phyloP scores from a whole-genome alignment of 2,113 vertebrate genomes.

The Capreolus pygargus region DNA sequence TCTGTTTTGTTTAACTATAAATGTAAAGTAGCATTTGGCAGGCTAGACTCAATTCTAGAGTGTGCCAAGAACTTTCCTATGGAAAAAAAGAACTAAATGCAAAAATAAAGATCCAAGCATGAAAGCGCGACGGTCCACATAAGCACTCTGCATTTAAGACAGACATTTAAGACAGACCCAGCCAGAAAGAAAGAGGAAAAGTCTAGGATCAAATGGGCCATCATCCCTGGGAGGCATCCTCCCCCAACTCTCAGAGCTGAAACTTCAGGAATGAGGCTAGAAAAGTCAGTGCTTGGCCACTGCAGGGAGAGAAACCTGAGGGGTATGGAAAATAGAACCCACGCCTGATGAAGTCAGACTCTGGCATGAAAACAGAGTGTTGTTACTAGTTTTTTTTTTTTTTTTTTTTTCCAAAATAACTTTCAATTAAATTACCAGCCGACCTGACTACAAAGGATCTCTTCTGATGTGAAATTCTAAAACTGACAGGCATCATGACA shows the following conservation, averaged over 20 bases:
- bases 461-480: conserved; percentile 49
- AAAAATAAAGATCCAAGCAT: conserved; percentile 26
- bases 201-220: neutral
- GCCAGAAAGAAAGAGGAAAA: neutral
- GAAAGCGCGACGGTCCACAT: neutral
- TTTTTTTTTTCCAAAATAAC: conserved; percentile 45
- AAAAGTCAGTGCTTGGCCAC: neutral
- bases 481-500: conserved; percentile 54
- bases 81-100: conserved; percentile 27
- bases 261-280: neutral
- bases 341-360: conserved; percentile 48
- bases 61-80: conserved; percentile 28
- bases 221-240: neutral
- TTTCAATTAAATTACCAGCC: conserved; percentile 61
- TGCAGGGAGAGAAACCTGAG: conserved; percentile 12
- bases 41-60: neutral
- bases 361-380: conserved; percentile 42
- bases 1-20: conserved; percentile 60
- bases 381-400: conserved; percentile 37
- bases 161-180: neutral
- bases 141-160: neutral
- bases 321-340: neutral
- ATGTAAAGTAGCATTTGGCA: conserved; percentile 57
- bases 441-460: conserved; percentile 26
- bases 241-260: neutral